Evolutionary conservation across 2,113 vertebrate species (phyloP).

Genomic region (Pachyramphus minor): DNA sequence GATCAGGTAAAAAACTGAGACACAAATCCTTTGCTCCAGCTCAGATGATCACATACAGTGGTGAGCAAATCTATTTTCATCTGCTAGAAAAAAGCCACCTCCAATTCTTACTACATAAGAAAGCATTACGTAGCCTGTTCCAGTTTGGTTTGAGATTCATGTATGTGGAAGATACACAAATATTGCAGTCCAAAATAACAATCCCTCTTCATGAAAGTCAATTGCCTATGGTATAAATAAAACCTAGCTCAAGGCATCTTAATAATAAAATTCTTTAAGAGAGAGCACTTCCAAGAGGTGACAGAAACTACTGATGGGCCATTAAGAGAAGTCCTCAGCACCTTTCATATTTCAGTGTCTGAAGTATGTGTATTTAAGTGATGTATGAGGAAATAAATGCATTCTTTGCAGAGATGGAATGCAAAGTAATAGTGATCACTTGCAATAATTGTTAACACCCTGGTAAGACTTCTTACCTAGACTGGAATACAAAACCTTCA

Average conservation of each 20-base stretch:
- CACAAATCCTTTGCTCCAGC: neutral
- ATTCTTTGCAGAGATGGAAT: neutral
- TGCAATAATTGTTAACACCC: neutral
- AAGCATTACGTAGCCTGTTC: accelerated
- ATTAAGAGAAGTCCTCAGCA: neutral
- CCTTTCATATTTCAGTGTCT: neutral
- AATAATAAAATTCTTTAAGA: neutral
- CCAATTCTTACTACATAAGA: neutral
- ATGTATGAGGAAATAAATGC: neutral
- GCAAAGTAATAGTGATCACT: neutral
- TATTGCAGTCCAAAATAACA: neutral
- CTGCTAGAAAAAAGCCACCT: neutral
- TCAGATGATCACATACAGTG: neutral
- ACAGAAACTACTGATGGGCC: neutral
- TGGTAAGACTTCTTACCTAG: neutral
- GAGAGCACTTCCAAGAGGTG: neutral
- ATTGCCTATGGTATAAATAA: neutral
- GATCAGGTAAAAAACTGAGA: neutral
- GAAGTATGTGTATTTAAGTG: neutral
- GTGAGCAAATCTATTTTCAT: neutral
- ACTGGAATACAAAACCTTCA: neutral
- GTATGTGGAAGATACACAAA: neutral
- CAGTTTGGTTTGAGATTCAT: neutral
- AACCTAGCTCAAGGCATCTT: neutral
- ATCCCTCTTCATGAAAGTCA: neutral